Percentiles rank a stretch among this genome's conserved stretches.
Conservation (phyloP, 2,888 invertebrate species). For the Cordilura impudica region DNA sequence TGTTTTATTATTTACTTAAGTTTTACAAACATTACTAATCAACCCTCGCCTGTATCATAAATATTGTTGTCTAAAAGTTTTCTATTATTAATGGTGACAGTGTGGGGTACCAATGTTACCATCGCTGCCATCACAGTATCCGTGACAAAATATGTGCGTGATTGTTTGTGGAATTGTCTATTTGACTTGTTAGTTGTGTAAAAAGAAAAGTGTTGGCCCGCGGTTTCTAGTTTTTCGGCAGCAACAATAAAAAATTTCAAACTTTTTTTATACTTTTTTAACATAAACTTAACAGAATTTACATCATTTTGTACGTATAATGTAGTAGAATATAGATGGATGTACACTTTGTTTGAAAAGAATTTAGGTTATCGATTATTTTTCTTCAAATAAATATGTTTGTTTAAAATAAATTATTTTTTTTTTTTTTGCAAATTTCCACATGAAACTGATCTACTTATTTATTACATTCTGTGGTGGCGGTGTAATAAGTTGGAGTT, state of each 20-base stretch:
- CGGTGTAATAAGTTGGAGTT: too few relatives aligned
- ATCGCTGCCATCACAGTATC: slow-evolving; percentile 32
- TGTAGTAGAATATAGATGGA: slow-evolving; percentile 18
- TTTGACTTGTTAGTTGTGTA: slow-evolving; percentile 56
- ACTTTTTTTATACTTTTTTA: slow-evolving; percentile 31
- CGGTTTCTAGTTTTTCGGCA: slow-evolving; percentile 46
- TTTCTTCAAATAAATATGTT: too few relatives aligned
- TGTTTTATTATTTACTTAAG: too few relatives aligned
- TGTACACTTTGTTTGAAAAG: too few relatives aligned
- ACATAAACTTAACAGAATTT: slow-evolving; percentile 32
- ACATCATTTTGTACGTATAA: slow-evolving; percentile 20
- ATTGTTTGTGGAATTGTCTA: slow-evolving; percentile 54
- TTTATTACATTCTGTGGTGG: too few relatives aligned
- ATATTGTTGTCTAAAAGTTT: slow-evolving; percentile 34
- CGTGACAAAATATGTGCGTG: slow-evolving; percentile 50
- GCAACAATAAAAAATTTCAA: slow-evolving; percentile 29
- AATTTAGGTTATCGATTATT: too few relatives aligned
- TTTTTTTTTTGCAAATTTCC: too few relatives aligned
- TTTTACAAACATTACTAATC: too few relatives aligned
- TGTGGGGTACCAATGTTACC: slow-evolving; percentile 26
- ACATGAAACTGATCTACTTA: too few relatives aligned
- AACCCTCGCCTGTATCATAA: slow-evolving; percentile 24
- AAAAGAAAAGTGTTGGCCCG: slow-evolving; percentile 59
- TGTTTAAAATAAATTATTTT: too few relatives aligned
- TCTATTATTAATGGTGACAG: slow-evolving; percentile 49